Percentiles rank a stretch among this genome's conserved stretches.
Conservation (phyloP, 2,113 vertebrate species). For the Halichoeres trimaculatus region DNA sequence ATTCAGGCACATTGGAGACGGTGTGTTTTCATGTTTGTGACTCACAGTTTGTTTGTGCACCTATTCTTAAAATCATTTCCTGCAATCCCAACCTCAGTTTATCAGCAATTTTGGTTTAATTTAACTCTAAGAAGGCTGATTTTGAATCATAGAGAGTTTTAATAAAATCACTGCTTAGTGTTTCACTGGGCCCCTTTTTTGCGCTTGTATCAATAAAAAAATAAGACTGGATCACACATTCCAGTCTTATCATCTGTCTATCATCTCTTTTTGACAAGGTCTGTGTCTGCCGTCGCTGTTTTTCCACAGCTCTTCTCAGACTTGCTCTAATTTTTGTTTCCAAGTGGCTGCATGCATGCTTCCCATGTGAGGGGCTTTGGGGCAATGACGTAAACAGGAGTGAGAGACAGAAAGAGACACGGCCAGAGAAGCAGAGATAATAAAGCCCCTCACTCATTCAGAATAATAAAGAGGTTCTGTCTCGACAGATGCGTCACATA, state of each 20-base stretch:
- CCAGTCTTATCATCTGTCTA: conserved; percentile 51
- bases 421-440: conserved; percentile 14
- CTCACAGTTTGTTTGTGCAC: conserved; percentile 22
- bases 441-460: conserved; percentile 44
- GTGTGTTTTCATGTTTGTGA: conserved; percentile 41
- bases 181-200: not conserved
- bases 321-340: conserved; percentile 74
- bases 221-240: conserved; percentile 36
- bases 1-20: conserved; percentile 42
- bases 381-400: conserved; percentile 66
- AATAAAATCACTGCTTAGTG: conserved; percentile 10
- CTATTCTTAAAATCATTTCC: conserved; percentile 17
- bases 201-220: conserved; percentile 43
- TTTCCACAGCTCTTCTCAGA: conserved; percentile 60
- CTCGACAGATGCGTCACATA: conserved; percentile 24
- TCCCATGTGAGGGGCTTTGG: conserved; percentile 76
- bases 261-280: conserved; percentile 53
- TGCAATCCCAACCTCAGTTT: not conserved
- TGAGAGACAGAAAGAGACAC: conserved; percentile 1
- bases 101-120: not conserved
- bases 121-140: not conserved
- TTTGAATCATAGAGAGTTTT: not conserved
- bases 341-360: conserved; percentile 67
- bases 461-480: conserved; percentile 30
- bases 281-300: conserved; percentile 54